A percentile compares a stretch with the other conserved stretches of the same genome.
phyloP scores from a whole-genome alignment of 2,888 invertebrate genomes.

The Cephalotes varians region DNA sequence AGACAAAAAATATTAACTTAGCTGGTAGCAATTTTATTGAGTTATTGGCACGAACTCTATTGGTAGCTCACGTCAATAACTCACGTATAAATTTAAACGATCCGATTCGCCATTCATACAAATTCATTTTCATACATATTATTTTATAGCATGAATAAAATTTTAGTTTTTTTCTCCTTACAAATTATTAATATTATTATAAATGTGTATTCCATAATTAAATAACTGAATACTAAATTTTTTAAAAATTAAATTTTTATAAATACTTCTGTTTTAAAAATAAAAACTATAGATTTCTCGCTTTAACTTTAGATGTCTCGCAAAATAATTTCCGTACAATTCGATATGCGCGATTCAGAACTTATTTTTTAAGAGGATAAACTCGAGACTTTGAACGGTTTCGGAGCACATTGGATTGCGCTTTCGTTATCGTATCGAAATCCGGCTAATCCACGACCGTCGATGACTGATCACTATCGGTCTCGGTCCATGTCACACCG shows the following conservation, averaged over 20 bases:
- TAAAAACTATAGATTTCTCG: not conserved
- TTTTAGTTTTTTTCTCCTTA: not conserved
- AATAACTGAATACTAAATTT: not conserved
- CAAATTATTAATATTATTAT: not conserved
- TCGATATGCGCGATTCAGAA: not conserved
- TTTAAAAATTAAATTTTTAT: too few species aligned
- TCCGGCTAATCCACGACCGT: conserved; percentile 39
- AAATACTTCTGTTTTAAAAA: not conserved
- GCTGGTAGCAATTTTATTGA: not conserved
- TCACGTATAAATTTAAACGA: not conserved
- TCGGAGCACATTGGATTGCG: not conserved
- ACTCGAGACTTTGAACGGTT: conserved; percentile 20
- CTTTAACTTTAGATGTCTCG: too few species aligned
- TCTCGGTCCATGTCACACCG: conserved; percentile 26
- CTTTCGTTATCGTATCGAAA: conserved; percentile 10
- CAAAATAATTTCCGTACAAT: not conserved
- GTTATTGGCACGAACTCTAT: not conserved
- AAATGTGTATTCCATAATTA: not conserved
- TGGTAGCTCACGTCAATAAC: not conserved
- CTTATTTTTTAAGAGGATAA: not conserved
- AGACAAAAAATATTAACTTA: not conserved
- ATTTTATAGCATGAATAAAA: not conserved
- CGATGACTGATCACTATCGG: conserved; percentile 60
- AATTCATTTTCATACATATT: not conserved
- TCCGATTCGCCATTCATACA: not conserved